phyloP scores from a whole-genome alignment of 1,140 invertebrate species.

The Harpegnathos saltator region DNA sequence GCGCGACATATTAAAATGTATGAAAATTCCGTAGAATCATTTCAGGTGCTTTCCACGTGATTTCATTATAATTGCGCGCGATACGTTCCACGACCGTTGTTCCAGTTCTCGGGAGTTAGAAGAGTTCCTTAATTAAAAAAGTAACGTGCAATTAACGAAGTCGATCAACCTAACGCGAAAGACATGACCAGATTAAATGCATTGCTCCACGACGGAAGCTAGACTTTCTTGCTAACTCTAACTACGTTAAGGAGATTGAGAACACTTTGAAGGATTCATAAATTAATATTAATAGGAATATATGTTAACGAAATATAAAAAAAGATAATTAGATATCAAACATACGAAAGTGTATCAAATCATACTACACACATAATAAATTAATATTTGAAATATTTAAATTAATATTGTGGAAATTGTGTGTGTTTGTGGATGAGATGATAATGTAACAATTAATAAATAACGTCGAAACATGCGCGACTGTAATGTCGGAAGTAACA shows the following conservation, averaged over 20 bases:
- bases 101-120: not conserved
- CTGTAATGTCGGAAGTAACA: slow-evolving; percentile 30
- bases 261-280: too few species aligned
- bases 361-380: not conserved
- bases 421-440: not conserved
- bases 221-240: not conserved
- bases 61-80: not conserved
- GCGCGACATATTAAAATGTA: not conserved
- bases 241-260: not conserved
- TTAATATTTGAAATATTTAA: not conserved
- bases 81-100: not conserved
- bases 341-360: not conserved
- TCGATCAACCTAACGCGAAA: slow-evolving; percentile 9
- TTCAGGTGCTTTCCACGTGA: not conserved
- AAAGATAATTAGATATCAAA: not conserved
- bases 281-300: too few species aligned
- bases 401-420: not conserved
- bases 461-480: slow-evolving; percentile 17
- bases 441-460: slow-evolving; percentile 2
- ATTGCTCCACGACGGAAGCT: not conserved
- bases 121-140: slow-evolving; percentile 47
- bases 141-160: slow-evolving; percentile 38
- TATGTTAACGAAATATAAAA: too few species aligned
- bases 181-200: slow-evolving; percentile 37
- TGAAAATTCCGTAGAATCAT: not conserved